Evolutionary conservation across 2,888 invertebrate genomes (phyloP), one percentile per base, ranked within the genome.

Genomic region (Drosophila sordidula): DNA sequence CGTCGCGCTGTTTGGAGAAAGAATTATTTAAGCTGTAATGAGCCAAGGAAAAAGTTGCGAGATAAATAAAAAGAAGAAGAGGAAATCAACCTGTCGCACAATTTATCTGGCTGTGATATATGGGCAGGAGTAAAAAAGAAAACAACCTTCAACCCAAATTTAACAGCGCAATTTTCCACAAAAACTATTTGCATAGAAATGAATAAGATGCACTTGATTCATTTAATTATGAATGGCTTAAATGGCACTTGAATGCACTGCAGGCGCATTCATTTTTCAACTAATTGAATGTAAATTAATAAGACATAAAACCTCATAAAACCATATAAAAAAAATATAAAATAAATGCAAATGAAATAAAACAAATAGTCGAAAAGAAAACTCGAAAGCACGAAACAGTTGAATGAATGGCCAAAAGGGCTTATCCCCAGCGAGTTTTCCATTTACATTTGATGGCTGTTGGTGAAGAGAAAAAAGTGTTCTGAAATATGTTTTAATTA

Each of bases 401-500:
- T 77, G 74, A 54, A 55, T 83, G 73, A 83, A 80, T 75, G 72
- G 70, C 49, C 76, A 74, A 38, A 25, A 29, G 54, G 44, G 44
- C 25, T 71, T 57, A 66, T 65, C 47, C 69, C 61, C 36, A 25
- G 38, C 29, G 56, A 45, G 56, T 46, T 70, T 71, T 78, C 65
- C 66, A 62, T 67, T 70, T 72, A 49, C 62, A 64, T 79, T 83
- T 80, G 72, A 77, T 73, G 72, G 57, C 65, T 63, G 56, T 70
- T 62, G 62, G 67, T 52, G 58, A 70, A 59, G 46, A 29, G 47
- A 38, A 73, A 55, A 69, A 52, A 59, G 18, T 29, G 44, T 42
- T 67, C 64, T 46, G 67, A 86, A 87, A 87, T 84, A 85, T 84
- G 74, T 80, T 87, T 85, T 85, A 85, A 85, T 85, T 85, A 85